A percentile compares a stretch with the other conserved stretches of the same genome.
Conservation (phyloP, 2,113 vertebrate genomes). For the Ovis aries region DNA sequence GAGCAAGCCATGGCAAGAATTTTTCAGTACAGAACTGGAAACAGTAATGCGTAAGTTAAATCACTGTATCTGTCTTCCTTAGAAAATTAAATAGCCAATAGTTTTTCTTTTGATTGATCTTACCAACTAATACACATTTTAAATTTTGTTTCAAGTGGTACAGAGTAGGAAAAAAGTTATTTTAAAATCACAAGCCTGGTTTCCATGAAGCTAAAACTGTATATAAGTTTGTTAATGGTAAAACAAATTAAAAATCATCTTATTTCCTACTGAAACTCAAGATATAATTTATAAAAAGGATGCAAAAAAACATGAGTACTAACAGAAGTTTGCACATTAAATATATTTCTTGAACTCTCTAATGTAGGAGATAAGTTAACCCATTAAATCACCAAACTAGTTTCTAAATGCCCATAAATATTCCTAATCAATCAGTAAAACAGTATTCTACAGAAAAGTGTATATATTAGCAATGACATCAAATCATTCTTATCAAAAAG, state of each 20-base stretch:
- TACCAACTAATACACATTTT: neutral
- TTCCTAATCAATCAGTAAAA: neutral
- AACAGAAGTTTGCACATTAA: constrained; percentile 12
- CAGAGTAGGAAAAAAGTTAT: neutral
- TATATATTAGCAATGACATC: neutral
- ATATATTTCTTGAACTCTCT: neutral
- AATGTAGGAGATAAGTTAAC: constrained; percentile 21
- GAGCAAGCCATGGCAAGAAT: neutral
- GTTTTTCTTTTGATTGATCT: constrained; percentile 16
- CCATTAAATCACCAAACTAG: constrained; percentile 17
- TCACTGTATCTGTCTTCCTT: neutral
- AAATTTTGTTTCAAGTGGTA: constrained; percentile 5
- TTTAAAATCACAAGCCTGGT: constrained; percentile 24
- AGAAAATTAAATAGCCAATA: constrained; percentile 3
- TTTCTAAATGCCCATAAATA: constrained; percentile 39
- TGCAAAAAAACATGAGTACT: neutral
- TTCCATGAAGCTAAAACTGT: constrained; percentile 18
- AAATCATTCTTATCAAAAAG: constrained; percentile 40
- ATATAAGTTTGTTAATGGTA: neutral
- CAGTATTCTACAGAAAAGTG: constrained; percentile 3
- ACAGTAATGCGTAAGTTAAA: neutral
- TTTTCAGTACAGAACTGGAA: neutral
- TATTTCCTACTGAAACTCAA: constrained; percentile 6
- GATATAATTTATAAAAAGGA: neutral
- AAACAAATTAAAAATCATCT: neutral